These are phyloP conservation scores for Callimico goeldii DNA, from an alignment of 2,797 vertebrate species.

Conservation along the genomic window DNA sequence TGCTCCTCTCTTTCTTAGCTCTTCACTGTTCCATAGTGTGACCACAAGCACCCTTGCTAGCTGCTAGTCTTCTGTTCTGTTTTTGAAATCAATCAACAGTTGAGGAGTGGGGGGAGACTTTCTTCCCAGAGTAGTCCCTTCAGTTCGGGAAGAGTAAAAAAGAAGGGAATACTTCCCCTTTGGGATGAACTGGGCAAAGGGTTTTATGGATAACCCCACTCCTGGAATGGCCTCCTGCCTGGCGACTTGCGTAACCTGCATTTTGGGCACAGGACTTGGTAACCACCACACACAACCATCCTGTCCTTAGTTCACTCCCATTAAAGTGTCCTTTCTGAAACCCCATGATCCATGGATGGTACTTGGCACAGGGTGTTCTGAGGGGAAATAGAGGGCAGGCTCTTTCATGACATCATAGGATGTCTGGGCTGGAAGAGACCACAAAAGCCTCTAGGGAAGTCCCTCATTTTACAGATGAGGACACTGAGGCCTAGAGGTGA, in stretches of 20 bases:
- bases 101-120: constrained; percentile 45
- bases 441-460: not conserved
- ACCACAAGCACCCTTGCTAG: constrained; percentile 47
- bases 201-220: not conserved
- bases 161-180: not conserved
- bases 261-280: not conserved
- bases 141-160: not conserved
- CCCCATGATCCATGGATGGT: not conserved
- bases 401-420: not conserved
- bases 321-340: not conserved
- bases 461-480: not conserved
- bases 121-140: not conserved
- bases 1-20: constrained; percentile 27
- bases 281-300: not conserved
- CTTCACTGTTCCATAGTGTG: constrained; percentile 57
- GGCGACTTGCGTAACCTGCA: not conserved
- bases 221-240: not conserved
- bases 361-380: not conserved
- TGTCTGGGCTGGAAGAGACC: not conserved
- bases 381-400: not conserved
- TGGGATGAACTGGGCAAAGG: constrained; percentile 7
- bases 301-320: not conserved
- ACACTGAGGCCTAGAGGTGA: not conserved
- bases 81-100: constrained; percentile 68
- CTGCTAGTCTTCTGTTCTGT: constrained; percentile 67